Percentiles rank a stretch among this genome's conserved stretches.
Evolutionary conservation across 92 coral and sea anemone genomes (phyloP).

Genomic region (Palythoa heliodiscus): DNA sequence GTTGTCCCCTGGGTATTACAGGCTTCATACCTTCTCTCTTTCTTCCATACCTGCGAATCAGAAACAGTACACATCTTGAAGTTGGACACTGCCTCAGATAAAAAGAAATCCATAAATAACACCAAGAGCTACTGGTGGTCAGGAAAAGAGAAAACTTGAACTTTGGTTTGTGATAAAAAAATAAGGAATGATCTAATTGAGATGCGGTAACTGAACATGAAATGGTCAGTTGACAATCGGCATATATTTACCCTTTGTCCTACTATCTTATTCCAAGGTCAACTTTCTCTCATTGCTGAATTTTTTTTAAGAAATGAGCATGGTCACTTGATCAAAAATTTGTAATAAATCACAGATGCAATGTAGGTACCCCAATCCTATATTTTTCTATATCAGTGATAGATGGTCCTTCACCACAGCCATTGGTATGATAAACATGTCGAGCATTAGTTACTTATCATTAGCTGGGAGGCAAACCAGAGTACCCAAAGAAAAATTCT

Average conservation of each 20-base stretch:
- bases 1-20: conserved; percentile 67
- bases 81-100: not conserved
- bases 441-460: no score
- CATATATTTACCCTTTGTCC: not conserved
- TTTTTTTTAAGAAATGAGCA: not conserved
- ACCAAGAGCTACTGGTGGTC: no score
- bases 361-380: conserved; percentile 6
- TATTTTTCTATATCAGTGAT: not conserved
- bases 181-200: no score
- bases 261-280: not conserved
- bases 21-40: conserved; percentile 55
- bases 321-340: not conserved
- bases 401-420: no score
- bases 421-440: no score
- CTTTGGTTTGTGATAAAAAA: no score
- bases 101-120: not conserved
- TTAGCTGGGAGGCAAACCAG: no score
- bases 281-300: conserved; percentile 1
- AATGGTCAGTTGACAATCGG: no score
- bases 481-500: no score
- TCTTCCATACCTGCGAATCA: conserved; percentile 59
- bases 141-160: no score
- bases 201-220: no score
- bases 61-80: not conserved
- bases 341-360: conserved; percentile 12